Evolutionary conservation across 1,140 invertebrate genomes (phyloP), one percentile per base, ranked within the genome.

Genomic region (Scaptomyza montana): DNA sequence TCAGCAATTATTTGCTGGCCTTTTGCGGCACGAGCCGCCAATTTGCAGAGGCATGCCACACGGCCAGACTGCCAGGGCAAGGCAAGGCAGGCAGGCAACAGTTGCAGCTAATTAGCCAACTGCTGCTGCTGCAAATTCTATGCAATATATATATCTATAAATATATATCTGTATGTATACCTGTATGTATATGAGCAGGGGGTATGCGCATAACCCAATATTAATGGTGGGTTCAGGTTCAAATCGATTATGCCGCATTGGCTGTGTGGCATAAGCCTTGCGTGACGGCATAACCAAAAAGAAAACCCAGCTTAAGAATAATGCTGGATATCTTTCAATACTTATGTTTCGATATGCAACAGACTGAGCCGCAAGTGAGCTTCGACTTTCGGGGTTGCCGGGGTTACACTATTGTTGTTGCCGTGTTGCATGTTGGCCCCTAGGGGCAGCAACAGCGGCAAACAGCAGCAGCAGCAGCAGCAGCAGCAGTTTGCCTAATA

Each of bases 31-130:
- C 82, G 84, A 87, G 84, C 76, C 79, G 64, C 74, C 72, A 77
- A 74, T 79, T 87, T 76, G 64, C 63, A 45, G 33, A 36, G 71
- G 55, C 45, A 51, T 45, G 39, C 56, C 56, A 59, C 43, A 36
- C 51, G n/a, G 49, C n/a, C 51, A 21, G 45, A 10, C n/a, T n/a
- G 21, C 5, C 16, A n/a, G 43, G 33, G 53, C 33, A 28, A 36
- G 10, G 41, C 68, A 56, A 25, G 45, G 16, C 21, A 41, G 33
- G 43, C 13, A 45, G 68, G 66, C 72, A 87, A 87, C 84, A 87
- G 84, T 87, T 87, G 84, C 84, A 87, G 69, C 79, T 87, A 87
- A 87, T 87, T 87, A 89, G 53, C 84, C 84, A 87, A 87, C 82
- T 86, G 82, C 75, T 77, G 82, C 75, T 77, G 71, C 65, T 77